phyloP scores from a whole-genome alignment of 2,113 vertebrate species.

The Gallinago paraguaiae region DNA sequence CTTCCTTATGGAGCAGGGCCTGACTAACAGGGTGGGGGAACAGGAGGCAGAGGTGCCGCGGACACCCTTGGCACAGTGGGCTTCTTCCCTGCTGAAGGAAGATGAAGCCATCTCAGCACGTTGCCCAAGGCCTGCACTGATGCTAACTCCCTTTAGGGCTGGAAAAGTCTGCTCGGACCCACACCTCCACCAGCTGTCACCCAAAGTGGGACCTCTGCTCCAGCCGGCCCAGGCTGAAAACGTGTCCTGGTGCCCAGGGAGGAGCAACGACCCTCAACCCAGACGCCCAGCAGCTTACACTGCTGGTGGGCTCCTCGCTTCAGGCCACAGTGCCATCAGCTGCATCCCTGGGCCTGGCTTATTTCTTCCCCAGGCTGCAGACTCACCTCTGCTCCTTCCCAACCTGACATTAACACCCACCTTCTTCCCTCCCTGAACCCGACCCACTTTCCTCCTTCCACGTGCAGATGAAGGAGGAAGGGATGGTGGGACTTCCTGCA shows the following conservation, averaged over 20 bases:
- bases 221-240: neutral
- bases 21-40: constrained; percentile 12
- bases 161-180: neutral
- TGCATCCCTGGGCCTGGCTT: neutral
- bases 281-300: rapidly evolving
- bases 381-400: neutral
- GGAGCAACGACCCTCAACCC: neutral
- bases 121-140: rapidly evolving
- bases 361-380: neutral
- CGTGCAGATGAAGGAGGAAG: rapidly evolving
- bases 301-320: neutral
- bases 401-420: neutral
- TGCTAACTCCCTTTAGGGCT: neutral
- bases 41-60: neutral
- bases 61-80: rapidly evolving
- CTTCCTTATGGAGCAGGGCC: constrained; percentile 50
- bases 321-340: neutral
- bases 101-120: neutral
- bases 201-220: neutral
- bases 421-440: neutral
- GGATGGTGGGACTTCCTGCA: neutral
- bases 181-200: neutral
- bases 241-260: neutral
- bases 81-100: neutral
- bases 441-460: neutral